Base-by-base conservation (phyloP, 2,797 vertebrate genomes). In the Propithecus deckenii region DNA sequence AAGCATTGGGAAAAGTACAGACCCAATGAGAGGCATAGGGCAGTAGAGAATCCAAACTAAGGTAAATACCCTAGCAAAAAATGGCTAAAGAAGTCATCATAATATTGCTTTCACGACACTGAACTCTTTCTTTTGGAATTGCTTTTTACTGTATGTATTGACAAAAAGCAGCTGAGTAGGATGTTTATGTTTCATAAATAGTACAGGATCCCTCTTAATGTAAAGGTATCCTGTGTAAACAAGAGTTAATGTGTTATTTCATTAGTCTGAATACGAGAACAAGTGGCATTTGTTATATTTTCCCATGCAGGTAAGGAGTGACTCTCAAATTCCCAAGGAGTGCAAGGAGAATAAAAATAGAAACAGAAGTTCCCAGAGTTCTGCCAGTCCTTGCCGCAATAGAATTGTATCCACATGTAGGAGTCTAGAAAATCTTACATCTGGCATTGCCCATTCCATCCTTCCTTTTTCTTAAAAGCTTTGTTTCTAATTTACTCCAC, bases 401-500 rank as follows among this genome's bases (percentile, higher is more conserved):
- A 89, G 43, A 80, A 94, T 81, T 94, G 28, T 48, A 89, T 32
- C 32, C 35, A 61, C 57, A 50, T 78, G 50, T 50, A 10, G 72
- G 28, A 23, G 14, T 63, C 57, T 63, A 83, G 46, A 76, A 86
- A 91, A 41, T 67, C 41, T 95, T 63, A 61, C 71, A 94, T 79
- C 80, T 92, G 90, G 12, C 52, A 55, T 55, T 75, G 3, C 5
- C n/a, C 38, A 55, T 72, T 89, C 25, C 69, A 65, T 61, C 35
- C 28, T 89, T 95, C 28, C 13, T 43, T 78, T 85, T 78, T 50
- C 32, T 38, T 69, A 63, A 91, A 95, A 89, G 13, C 41, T 91
- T 72, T 85, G 32, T 72, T 95, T 93, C 43, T 83, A 57, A 75
- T 93, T 95, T 89, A 63, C 41, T 65, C 55, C 61, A 57, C 46